Evolutionary conservation across 2,797 vertebrate species (phyloP).

Genomic region (Anolis apletophallus): DNA sequence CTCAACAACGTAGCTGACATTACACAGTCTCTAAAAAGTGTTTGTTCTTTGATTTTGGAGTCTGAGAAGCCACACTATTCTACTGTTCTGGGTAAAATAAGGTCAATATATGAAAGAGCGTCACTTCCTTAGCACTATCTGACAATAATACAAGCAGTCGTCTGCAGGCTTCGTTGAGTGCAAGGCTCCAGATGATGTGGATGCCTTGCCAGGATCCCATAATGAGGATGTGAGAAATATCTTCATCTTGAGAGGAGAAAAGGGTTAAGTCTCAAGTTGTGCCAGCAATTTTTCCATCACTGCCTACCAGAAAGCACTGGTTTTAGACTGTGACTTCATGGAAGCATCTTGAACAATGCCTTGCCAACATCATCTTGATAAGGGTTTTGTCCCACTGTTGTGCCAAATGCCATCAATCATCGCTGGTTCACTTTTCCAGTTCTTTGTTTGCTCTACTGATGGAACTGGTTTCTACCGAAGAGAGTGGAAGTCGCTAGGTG

Average conservation of each 20-base stretch:
- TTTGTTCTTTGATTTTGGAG: constrained; percentile 6
- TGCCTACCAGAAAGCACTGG: constrained; percentile 76
- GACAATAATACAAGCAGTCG: neutral
- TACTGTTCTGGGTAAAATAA: neutral
- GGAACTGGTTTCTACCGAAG: neutral
- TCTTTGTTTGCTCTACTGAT: constrained; percentile 10
- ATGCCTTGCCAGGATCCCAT: neutral
- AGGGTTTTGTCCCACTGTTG: constrained; percentile 63
- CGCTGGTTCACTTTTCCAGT: constrained; percentile 6
- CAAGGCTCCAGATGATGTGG: neutral
- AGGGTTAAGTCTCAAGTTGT: constrained; percentile 57
- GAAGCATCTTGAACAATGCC: constrained; percentile 69
- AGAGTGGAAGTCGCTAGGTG: neutral
- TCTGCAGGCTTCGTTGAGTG: accelerated
- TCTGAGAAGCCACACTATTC: constrained; percentile 11
- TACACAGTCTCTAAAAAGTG: neutral
- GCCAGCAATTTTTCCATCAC: constrained; percentile 77
- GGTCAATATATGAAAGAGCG: neutral
- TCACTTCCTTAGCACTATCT: constrained; percentile 23
- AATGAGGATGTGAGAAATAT: constrained; percentile 25
- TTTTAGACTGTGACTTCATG: constrained; percentile 82
- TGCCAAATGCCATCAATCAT: constrained; percentile 65
- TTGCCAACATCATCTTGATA: constrained; percentile 62
- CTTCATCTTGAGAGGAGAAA: constrained; percentile 38
- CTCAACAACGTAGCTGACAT: neutral